Evolutionary conservation across 2,888 invertebrate species (phyloP).

Genomic region (Metallyticus violacea): DNA sequence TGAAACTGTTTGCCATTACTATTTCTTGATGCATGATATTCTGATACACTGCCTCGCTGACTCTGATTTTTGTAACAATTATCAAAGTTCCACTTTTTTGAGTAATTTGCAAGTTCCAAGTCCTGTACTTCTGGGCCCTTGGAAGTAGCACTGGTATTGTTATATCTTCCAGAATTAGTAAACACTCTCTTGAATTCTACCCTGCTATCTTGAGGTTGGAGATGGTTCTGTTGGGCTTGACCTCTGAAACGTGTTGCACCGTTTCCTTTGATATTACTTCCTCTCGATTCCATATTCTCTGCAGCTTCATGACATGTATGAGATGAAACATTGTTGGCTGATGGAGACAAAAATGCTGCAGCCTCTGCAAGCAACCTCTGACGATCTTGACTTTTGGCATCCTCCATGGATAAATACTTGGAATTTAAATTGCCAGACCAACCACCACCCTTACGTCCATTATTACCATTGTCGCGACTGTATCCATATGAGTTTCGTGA

Average conservation of each 20-base stretch:
- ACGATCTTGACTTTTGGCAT: constrained; percentile 25
- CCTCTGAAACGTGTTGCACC: not conserved
- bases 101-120: not conserved
- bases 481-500: not conserved
- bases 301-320: not conserved
- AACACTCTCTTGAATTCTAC: not conserved
- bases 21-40: not conserved
- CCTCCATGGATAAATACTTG: constrained; percentile 14
- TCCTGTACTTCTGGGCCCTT: not conserved
- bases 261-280: not conserved
- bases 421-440: not conserved
- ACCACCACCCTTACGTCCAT: not conserved
- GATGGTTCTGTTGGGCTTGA: not conserved
- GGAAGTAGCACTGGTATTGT: not conserved
- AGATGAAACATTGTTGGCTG: not conserved
- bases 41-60: not conserved
- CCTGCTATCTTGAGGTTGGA: not conserved
- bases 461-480: not conserved
- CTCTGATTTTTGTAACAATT: not conserved
- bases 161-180: not conserved
- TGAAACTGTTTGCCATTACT: not conserved
- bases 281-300: not conserved
- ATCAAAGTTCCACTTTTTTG: not conserved
- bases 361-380: constrained; percentile 24
- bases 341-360: constrained; percentile 20